Evolutionary conservation across 2,113 vertebrate species (phyloP).

Genomic region (Mus pahari): DNA sequence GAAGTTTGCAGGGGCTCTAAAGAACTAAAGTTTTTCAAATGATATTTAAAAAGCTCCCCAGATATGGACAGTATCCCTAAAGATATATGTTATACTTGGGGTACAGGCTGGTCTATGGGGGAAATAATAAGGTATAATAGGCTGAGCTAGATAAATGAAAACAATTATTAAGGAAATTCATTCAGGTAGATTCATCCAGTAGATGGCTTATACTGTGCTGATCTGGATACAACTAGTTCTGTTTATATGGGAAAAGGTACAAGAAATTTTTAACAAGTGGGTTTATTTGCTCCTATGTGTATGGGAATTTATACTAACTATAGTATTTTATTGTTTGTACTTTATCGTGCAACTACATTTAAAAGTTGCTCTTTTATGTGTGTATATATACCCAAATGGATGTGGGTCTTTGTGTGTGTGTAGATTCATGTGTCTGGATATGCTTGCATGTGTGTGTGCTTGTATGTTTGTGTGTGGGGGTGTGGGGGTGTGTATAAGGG

Average conservation of each 20-base stretch:
- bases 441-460: neutral
- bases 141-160: neutral
- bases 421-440: too few relatives aligned
- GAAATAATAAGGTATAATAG: neutral
- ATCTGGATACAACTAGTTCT: constrained; percentile 47
- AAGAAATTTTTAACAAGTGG: constrained; percentile 20
- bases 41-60: neutral
- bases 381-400: neutral
- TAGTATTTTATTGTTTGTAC: constrained; percentile 36
- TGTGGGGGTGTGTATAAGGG: too few relatives aligned
- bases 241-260: neutral
- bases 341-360: constrained; percentile 34
- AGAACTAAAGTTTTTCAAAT: constrained; percentile 22
- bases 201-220: constrained; percentile 23
- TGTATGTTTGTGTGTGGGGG: too few relatives aligned
- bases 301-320: constrained; percentile 19
- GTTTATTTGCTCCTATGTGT: constrained; percentile 4
- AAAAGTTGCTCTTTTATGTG: constrained; percentile 36
- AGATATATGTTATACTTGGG: neutral
- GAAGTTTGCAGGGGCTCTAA: constrained; percentile 10
- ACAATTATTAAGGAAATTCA: constrained; percentile 35
- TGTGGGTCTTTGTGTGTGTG: neutral
- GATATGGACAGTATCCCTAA: neutral
- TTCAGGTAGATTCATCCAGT: neutral
- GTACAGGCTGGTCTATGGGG: neutral